These are phyloP conservation scores for Lepus europaeus DNA, from an alignment of 2,113 vertebrate genomes.

Conservation along the genomic window DNA sequence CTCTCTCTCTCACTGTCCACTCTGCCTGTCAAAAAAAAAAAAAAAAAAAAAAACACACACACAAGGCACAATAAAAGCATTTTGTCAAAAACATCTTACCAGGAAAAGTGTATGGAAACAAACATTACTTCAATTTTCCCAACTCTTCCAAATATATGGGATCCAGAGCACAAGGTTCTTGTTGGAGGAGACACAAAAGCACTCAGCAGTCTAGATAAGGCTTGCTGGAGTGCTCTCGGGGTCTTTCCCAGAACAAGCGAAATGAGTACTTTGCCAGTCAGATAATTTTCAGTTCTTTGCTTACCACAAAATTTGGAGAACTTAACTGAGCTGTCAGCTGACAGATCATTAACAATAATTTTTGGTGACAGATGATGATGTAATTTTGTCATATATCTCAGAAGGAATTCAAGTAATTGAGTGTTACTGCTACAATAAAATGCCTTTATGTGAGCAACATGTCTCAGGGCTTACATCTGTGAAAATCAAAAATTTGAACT, in stretches of 20 bases:
- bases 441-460: conserved; percentile 6
- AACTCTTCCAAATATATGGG: neutral
- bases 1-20: too few species aligned
- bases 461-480: conserved; percentile 35
- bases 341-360: conserved; percentile 74
- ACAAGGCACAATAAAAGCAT: conserved; percentile 17
- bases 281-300: conserved; percentile 40
- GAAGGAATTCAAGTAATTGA: conserved; percentile 74
- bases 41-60: too few species aligned
- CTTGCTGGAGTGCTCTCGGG: neutral
- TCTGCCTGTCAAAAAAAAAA: too few species aligned
- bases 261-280: conserved; percentile 61
- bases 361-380: conserved; percentile 63
- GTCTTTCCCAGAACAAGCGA: conserved; percentile 57
- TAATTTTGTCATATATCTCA: conserved; percentile 67
- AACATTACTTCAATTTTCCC: neutral
- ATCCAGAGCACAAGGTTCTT: neutral
- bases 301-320: conserved; percentile 58
- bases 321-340: conserved; percentile 57
- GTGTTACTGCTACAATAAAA: conserved; percentile 66
- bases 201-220: conserved; percentile 33
- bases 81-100: neutral
- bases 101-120: neutral
- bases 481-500: conserved; percentile 16
- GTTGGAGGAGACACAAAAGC: neutral